Conservation (phyloP, 2,797 vertebrate species). For the Harpagifer antarcticus region DNA sequence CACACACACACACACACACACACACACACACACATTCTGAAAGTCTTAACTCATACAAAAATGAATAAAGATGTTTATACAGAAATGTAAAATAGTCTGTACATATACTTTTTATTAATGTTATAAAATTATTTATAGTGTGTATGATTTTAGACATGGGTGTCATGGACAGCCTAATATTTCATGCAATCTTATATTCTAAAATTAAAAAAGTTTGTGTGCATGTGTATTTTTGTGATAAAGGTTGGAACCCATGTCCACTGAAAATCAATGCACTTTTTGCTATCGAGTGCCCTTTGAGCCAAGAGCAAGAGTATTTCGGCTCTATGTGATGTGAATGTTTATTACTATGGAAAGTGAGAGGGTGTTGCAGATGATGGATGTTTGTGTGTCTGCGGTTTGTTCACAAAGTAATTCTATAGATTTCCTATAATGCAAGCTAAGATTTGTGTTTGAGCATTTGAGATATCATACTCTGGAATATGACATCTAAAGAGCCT, state of each 20-base stretch:
- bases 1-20: no score
- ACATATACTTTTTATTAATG: background rate
- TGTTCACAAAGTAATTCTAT: background rate
- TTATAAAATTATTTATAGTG: no score
- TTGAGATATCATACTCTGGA: background rate
- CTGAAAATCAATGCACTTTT: constrained; percentile 74
- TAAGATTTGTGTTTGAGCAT: background rate
- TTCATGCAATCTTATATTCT: constrained; percentile 40
- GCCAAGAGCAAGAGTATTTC: constrained; percentile 32
- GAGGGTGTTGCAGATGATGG: background rate
- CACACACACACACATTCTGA: background rate
- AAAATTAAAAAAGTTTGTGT: constrained; percentile 29
- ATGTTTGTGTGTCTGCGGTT: background rate
- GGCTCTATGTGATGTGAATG: constrained; percentile 9
- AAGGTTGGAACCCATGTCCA: constrained; percentile 64
- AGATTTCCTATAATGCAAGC: background rate
- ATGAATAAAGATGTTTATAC: constrained; percentile 5
- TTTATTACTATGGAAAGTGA: background rate
- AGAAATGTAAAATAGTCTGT: constrained; percentile 2
- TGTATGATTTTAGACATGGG: no score
- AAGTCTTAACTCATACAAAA: background rate
- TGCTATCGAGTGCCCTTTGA: constrained; percentile 29
- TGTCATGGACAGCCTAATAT: background rate
- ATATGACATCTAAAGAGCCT: background rate
- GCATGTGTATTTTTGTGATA: constrained; percentile 21